A percentile compares a stretch with the other conserved stretches of the same genome.
Conservation (phyloP, 2,113 vertebrate species). For the Pteruthius melanotis region DNA sequence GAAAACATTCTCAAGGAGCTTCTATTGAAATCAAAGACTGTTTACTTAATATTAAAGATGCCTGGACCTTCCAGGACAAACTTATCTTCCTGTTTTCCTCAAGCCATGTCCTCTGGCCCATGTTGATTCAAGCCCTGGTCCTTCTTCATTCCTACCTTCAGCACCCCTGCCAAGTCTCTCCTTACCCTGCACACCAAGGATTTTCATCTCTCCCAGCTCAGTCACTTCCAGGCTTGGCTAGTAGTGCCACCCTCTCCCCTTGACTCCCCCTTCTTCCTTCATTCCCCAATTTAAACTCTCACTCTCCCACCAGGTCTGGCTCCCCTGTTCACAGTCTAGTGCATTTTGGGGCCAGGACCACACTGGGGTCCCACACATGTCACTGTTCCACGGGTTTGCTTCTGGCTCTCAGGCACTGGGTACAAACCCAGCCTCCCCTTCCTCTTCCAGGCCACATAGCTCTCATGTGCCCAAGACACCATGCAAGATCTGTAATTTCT, state of each 20-base stretch:
- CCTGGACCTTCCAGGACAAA: not conserved
- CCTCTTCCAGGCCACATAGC: not conserved
- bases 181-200: not conserved
- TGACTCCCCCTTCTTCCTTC: not conserved
- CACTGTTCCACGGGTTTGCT: fast-evolving
- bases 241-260: not conserved
- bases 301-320: fast-evolving
- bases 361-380: fast-evolving
- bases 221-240: not conserved
- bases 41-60: not conserved
- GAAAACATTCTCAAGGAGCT: not conserved
- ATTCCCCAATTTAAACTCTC: not conserved
- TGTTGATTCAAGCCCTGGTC: not conserved
- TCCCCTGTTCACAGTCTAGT: not conserved
- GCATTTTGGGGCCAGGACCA: not conserved
- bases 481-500: not conserved
- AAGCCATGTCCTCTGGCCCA: not conserved
- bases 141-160: not conserved
- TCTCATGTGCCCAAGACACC: not conserved
- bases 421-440: not conserved
- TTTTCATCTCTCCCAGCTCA: not conserved
- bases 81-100: not conserved
- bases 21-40: not conserved
- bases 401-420: not conserved
- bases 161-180: not conserved